phyloP scores from a whole-genome alignment of 2,888 invertebrate species.

The Cerceris ruficornis region DNA sequence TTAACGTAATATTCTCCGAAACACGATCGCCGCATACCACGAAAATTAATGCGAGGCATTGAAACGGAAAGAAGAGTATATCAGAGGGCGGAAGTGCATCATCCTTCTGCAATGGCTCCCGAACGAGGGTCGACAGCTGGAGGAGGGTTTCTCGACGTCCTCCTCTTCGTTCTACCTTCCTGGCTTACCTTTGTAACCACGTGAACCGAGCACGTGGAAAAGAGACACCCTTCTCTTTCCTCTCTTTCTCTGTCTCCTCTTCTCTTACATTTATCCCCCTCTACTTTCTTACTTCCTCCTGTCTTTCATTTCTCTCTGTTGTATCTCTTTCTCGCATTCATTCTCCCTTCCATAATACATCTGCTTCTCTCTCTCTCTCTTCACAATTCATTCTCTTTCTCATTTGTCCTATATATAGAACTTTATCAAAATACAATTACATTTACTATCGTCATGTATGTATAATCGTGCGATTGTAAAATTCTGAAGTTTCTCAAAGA shows the following conservation, averaged over 20 bases:
- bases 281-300: constrained; percentile 23
- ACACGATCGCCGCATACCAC: not conserved
- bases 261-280: constrained; percentile 28
- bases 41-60: constrained; percentile 33
- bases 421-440: no score
- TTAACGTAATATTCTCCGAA: not conserved
- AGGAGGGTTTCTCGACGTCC: constrained; percentile 37
- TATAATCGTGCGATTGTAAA: no score
- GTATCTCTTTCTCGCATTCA: no score
- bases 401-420: no score
- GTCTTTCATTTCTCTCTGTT: no score
- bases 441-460: no score
- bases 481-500: no score
- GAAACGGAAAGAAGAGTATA: constrained; percentile 69
- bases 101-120: constrained; percentile 65
- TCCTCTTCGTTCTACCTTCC: constrained; percentile 7
- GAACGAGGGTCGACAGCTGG: constrained; percentile 51
- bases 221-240: constrained; percentile 60
- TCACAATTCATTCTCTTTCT: no score
- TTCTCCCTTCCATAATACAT: no score
- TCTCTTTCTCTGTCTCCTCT: constrained; percentile 36
- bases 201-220: constrained; percentile 51
- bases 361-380: no score
- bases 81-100: constrained; percentile 78
- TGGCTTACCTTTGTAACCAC: constrained; percentile 27